Base-by-base conservation (phyloP, 2,888 invertebrate genomes). In the Phortica okadai region DNA sequence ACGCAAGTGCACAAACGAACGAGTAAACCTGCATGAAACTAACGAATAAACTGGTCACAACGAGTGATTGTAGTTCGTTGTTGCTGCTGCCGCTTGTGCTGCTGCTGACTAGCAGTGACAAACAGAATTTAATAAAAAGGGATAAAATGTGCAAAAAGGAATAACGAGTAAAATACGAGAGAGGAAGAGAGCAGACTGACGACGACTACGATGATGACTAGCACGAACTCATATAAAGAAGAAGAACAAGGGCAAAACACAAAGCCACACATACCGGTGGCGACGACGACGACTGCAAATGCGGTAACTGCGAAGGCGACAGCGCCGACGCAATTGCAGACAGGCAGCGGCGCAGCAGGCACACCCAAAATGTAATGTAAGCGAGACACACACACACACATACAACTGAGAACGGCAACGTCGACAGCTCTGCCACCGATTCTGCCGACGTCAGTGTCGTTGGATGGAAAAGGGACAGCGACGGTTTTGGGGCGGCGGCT, bases 141-240 rank as follows among this genome's bases (percentile, higher is more conserved):
- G 69, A 69, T 69, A 69, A 64, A 56, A n/a, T 72, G 70, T 33
- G 70, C 56, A 72, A 72, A 72, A 72, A 72, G 70, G 70, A 72
- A 72, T 72, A 16, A 16, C 45, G 50, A n/a, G 50, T 11, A 7
- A 2, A 21, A 33, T 10, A 41, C 16, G 11, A 45, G 25, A 54
- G 67, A 42, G n/a, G 14, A 67, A 14, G 7, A 16, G 25, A 33
- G 44, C 16, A 69, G 69, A 21, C 45, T 16, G 16, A 6, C 10
- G 42, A 69, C 6, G n/a, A 69, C 7, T 14, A 21, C 45, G 69
- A 45, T 14, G 11, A 54, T 54, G 56, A 72, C 70, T 72, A 21
- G 56, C 70, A 72, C 70, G 44, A 72, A 62, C 25, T 7, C 14
- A 72, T 54, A 54, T 33, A 6, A 14, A 45, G 33, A 45, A 44